These are phyloP conservation scores for Lordiphosa fenestrarum DNA, from an alignment of 2,888 invertebrate genomes.

Conservation along the genomic window DNA sequence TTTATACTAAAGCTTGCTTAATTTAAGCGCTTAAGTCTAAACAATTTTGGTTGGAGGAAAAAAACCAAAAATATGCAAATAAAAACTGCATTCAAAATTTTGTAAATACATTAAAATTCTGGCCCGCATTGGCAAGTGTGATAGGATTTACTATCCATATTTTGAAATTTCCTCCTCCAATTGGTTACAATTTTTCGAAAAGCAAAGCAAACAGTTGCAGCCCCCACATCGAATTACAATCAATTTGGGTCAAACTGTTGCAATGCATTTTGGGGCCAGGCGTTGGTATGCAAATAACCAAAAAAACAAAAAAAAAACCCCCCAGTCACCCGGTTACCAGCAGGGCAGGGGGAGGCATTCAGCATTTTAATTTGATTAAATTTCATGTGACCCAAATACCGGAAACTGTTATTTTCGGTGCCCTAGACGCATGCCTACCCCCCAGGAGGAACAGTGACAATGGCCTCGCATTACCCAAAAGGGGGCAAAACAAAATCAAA, in stretches of 20 bases:
- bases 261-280: slow-evolving; percentile 25
- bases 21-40: too few relatives aligned
- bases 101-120: too few relatives aligned
- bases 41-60: too few relatives aligned
- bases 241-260: slow-evolving; percentile 59
- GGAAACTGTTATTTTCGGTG: slow-evolving; percentile 72
- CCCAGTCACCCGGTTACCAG: neutral
- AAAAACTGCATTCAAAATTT: too few relatives aligned
- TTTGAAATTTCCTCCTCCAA: too few relatives aligned
- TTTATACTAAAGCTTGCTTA: too few relatives aligned
- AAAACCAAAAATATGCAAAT: too few relatives aligned
- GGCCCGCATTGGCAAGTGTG: too few relatives aligned
- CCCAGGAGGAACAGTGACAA: slow-evolving; percentile 63
- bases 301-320: too few relatives aligned
- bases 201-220: slow-evolving; percentile 39
- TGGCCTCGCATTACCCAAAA: slow-evolving; percentile 60
- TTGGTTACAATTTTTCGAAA: slow-evolving; percentile 16
- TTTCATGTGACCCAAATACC: slow-evolving; percentile 76
- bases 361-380: slow-evolving; percentile 77
- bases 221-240: slow-evolving; percentile 51
- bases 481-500: slow-evolving; percentile 38
- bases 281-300: slow-evolving; percentile 27
- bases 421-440: slow-evolving; percentile 54
- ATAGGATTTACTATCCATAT: too few relatives aligned
- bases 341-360: slow-evolving; percentile 4